Base-by-base conservation (phyloP, 2,797 vertebrate species). In the Sus cebifrons region DNA sequence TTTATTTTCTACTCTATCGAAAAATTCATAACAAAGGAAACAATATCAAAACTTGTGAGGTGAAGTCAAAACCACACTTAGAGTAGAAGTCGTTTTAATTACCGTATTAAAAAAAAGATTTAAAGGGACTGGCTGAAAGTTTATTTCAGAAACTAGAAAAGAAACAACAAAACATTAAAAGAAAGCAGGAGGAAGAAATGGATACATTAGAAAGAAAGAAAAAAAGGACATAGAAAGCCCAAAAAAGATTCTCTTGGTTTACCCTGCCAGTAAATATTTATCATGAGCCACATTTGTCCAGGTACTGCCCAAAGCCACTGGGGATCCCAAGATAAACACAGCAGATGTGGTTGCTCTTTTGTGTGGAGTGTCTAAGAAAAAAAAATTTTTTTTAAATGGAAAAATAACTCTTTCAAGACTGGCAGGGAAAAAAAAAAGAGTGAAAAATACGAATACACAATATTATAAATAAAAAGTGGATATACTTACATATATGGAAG, bases 51-150 rank as follows among this genome's bases (percentile, higher is more conserved):
- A 52, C 20, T 23, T 90, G 36, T 12, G 5, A 75, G 75, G 14
- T 58, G 3, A 95, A 90, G 49, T 16, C 84, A 95, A 96, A 95
- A 62, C n/a, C 90, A 27, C 49, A 64, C 7, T 78, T 32, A 94
- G 40, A 93, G 64, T 88, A 62, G 8, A 90, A 90, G 67, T 91
- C 23, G 36, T 17, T 65, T 84, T 79, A 65, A 73, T 91, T 71
- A 89, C 36, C 78, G 75, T 71, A 54, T 65, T 90, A 60, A 65
- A 82, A 89, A 91, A 86, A 92, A 83, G 29, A 91, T 71, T 40
- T 64, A 27, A 79, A 90, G 74, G 25, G 65, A 68, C 29, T 52
- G 1, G 2, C 20, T 77, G 67, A 75, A 14, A 44, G 4, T 84
- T 95, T 96, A 54, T 92, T 81, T 17, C 25, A 74, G 70, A 74